Conservation (phyloP, 1,140 invertebrate genomes). For the Bombus ignitus region DNA sequence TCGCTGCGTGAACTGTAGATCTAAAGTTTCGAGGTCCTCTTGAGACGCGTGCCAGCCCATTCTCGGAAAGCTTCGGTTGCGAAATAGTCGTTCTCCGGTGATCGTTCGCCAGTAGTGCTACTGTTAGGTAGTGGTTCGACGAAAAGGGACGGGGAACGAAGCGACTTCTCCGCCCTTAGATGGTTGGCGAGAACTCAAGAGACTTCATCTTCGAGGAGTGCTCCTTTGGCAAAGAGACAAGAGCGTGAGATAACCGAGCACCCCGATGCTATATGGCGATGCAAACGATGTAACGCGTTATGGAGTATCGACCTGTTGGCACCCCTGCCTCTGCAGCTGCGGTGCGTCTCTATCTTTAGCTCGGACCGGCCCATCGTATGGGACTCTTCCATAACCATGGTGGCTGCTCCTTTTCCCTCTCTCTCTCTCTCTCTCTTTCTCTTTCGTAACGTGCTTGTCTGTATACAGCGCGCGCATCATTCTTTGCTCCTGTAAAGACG, state of each 20-base stretch:
- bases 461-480: conserved; percentile 11
- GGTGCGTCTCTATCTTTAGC: conserved; percentile 77
- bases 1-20: background rate
- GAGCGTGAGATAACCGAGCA: conserved; percentile 44
- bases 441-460: background rate
- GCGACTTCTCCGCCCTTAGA: conserved; percentile 3
- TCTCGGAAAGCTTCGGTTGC: background rate
- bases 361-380: conserved; percentile 47
- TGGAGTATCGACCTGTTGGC: conserved; percentile 78
- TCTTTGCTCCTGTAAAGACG: conserved; percentile 17
- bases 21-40: background rate
- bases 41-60: background rate
- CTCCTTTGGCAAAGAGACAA: conserved; percentile 44
- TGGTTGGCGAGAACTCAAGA: conserved; percentile 14
- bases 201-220: conserved; percentile 49
- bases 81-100: background rate
- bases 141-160: background rate
- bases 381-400: conserved; percentile 40
- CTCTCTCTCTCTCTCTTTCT: background rate
- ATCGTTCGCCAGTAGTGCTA: background rate
- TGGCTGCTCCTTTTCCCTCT: background rate
- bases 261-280: conserved; percentile 38
- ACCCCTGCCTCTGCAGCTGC: conserved; percentile 73
- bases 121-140: background rate
- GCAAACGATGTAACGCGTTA: conserved; percentile 62